These are phyloP conservation scores for Balanococcus diminutus DNA, from an alignment of 2,888 invertebrate genomes.

Conservation along the genomic window DNA sequence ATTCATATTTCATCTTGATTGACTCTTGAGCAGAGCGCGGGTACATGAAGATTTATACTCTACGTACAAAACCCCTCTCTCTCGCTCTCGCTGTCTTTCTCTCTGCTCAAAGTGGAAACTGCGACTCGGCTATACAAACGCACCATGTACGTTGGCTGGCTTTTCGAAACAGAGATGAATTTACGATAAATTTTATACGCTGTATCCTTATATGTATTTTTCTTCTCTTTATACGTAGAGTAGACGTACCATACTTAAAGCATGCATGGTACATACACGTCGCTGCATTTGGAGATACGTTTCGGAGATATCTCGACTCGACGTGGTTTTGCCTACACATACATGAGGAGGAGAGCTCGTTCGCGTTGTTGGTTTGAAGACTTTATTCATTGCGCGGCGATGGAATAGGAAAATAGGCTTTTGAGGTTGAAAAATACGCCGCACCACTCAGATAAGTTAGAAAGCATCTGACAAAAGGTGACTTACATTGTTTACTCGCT, in stretches of 20 bases:
- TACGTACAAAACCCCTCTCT: neutral
- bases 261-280: neutral
- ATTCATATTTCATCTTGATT: slow-evolving; percentile 42
- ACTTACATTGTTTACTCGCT: neutral
- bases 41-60: neutral
- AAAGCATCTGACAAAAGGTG: slow-evolving; percentile 15
- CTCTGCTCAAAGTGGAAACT: neutral
- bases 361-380: neutral
- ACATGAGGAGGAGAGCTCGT: neutral
- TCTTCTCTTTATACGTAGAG: neutral
- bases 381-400: slow-evolving; percentile 18
- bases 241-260: neutral
- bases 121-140: neutral
- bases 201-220: neutral
- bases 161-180: neutral
- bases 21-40: neutral
- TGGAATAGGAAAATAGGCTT: neutral
- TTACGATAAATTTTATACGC: slow-evolving; percentile 32
- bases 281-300: neutral
- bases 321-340: slow-evolving; percentile 5
- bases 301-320: neutral
- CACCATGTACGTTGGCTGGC: neutral
- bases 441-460: neutral
- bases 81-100: too few relatives aligned
- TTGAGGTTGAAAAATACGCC: slow-evolving; percentile 11